These are phyloP conservation scores for Aptenodytes patagonicus DNA, from an alignment of 2,113 vertebrate species.

Conservation along the genomic window DNA sequence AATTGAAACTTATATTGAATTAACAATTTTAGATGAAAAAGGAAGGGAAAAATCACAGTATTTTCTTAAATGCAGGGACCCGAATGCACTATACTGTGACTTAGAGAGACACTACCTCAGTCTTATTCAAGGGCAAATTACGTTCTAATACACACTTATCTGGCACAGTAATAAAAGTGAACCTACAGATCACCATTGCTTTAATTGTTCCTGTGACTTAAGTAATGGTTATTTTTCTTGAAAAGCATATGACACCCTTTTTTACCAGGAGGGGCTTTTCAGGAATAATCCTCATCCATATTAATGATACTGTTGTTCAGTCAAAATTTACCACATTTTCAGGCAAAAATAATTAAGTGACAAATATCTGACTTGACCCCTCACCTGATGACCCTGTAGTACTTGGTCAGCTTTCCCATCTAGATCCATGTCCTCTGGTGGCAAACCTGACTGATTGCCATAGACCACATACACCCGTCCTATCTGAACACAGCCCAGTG, in stretches of 20 bases:
- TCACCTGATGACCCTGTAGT: constrained; percentile 74
- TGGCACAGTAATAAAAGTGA: neutral
- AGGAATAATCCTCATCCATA: neutral
- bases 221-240: neutral
- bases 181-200: neutral
- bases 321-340: neutral
- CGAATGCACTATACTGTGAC: neutral
- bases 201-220: neutral
- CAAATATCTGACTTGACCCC: neutral
- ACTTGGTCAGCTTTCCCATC: constrained; percentile 66
- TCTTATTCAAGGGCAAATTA: neutral
- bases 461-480: constrained; percentile 77
- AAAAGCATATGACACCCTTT: neutral
- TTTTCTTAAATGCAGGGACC: neutral
- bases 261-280: neutral
- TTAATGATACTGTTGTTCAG: neutral
- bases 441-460: constrained; percentile 68
- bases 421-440: constrained; percentile 66
- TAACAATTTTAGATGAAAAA: neutral
- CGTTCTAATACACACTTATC: neutral
- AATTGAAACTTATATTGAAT: neutral
- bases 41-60: neutral
- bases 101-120: neutral
- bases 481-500: constrained; percentile 54
- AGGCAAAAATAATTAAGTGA: neutral